Conservation (phyloP, 2,888 invertebrate species). For the Leptura quadrifasciata region DNA sequence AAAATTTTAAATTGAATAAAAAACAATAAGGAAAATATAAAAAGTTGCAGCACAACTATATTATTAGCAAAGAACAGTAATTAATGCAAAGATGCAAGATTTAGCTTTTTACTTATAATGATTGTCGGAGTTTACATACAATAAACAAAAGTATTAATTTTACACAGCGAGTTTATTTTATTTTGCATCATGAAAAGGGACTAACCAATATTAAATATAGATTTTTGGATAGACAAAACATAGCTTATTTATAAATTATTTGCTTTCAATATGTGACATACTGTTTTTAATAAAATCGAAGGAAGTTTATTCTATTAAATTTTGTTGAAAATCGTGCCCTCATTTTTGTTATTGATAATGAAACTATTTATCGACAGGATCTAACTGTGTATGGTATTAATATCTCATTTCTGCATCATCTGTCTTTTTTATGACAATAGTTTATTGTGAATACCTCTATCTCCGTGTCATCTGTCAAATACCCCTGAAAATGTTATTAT, state of each 20-base stretch:
- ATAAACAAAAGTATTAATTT: slow-evolving; percentile 35
- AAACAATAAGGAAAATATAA: too few relatives aligned
- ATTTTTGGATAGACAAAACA: neutral
- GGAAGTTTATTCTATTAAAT: too few relatives aligned
- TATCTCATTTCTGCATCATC: neutral
- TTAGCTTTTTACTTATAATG: slow-evolving; percentile 28
- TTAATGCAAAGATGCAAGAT: slow-evolving; percentile 29
- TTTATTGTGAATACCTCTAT: neutral
- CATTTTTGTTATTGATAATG: too few relatives aligned
- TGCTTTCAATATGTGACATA: neutral
- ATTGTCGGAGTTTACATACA: slow-evolving; percentile 31
- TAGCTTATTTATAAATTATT: neutral
- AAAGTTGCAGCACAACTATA: too few relatives aligned
- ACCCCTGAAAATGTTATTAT: neutral
- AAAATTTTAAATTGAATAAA: too few relatives aligned
- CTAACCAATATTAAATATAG: slow-evolving; percentile 16
- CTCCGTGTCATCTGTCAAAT: neutral
- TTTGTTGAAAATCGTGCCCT: too few relatives aligned
- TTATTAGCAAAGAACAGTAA: too few relatives aligned
- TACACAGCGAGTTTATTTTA: slow-evolving; percentile 13
- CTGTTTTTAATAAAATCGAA: too few relatives aligned
- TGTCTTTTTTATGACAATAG: neutral
- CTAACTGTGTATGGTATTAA: neutral
- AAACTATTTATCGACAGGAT: neutral
- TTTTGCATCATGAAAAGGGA: neutral